These are phyloP conservation scores for Aethes cnicana DNA, from an alignment of 2,888 invertebrate species.

Conservation along the genomic window DNA sequence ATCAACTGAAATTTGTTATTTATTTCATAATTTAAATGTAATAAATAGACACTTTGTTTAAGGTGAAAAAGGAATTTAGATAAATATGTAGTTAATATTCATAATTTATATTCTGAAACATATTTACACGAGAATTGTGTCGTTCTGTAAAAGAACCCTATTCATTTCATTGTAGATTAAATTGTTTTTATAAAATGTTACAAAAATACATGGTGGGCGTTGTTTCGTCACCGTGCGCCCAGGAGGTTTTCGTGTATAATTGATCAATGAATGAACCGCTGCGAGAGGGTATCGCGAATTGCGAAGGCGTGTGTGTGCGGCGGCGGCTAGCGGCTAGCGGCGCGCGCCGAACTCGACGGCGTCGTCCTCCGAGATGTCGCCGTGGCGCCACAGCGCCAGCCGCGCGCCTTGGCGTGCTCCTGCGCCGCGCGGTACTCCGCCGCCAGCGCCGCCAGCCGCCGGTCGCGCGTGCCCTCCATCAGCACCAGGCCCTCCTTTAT, in stretches of 20 bases:
- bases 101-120: constrained; percentile 5
- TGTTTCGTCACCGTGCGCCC: constrained; percentile 14
- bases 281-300: constrained; percentile 4
- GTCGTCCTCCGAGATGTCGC: constrained; percentile 98
- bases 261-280: constrained; percentile 10
- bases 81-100: background rate
- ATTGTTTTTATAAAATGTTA: constrained; percentile 23
- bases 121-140: constrained; percentile 17
- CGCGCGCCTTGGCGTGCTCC: constrained; percentile 92
- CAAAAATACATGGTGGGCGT: constrained; percentile 22
- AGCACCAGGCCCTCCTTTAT: constrained; percentile 93
- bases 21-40: constrained; percentile 8
- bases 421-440: constrained; percentile 93
- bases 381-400: constrained; percentile 97
- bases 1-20: too few relatives aligned
- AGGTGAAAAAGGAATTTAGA: background rate
- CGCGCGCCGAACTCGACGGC: constrained; percentile 82
- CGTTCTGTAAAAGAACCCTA: constrained; percentile 4
- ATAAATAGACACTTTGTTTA: constrained; percentile 12
- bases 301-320: constrained; percentile 1
- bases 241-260: constrained; percentile 24
- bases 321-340: constrained; percentile 54
- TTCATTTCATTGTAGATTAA: constrained; percentile 9
- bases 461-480: constrained; percentile 90
- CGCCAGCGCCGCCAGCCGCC: constrained; percentile 89